These are phyloP conservation scores for Troglohyphantes excavatus DNA, from an alignment of 2,888 invertebrate species.

Conservation along the genomic window DNA sequence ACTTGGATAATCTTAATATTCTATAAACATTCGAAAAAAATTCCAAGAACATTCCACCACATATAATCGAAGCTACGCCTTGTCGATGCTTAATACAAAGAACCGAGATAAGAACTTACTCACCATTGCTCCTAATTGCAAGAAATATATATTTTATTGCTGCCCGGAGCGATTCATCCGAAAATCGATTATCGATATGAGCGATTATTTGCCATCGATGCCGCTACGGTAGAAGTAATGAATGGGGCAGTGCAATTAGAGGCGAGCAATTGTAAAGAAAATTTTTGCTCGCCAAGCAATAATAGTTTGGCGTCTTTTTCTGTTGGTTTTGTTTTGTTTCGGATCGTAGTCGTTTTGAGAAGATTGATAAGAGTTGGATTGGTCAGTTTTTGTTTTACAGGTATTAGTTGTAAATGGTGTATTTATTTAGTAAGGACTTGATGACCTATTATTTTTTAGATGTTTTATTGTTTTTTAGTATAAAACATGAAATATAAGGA, in stretches of 20 bases:
- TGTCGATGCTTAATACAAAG: slow-evolving; percentile 19
- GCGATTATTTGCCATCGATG: slow-evolving; percentile 24
- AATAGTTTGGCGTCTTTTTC: slow-evolving; percentile 9
- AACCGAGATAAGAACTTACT: background rate
- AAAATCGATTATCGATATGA: slow-evolving; percentile 38
- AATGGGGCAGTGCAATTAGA: background rate
- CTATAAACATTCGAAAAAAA: background rate
- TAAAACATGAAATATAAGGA: too few relatives aligned
- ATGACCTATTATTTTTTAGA: too few relatives aligned
- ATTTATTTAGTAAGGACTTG: too few relatives aligned
- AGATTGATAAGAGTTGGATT: background rate
- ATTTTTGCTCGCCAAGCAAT: slow-evolving; percentile 27
- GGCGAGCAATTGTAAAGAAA: slow-evolving; percentile 20
- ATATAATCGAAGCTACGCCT: background rate
- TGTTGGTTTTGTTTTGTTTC: background rate
- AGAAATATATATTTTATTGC: slow-evolving; percentile 12
- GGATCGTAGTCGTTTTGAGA: background rate
- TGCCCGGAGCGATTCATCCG: slow-evolving; percentile 14
- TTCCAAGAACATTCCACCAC: background rate
- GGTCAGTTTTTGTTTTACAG: background rate
- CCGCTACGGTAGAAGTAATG: background rate
- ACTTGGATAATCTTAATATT: too few relatives aligned
- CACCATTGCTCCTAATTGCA: slow-evolving; percentile 37
- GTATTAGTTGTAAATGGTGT: too few relatives aligned
- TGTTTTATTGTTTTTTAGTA: too few relatives aligned